Evolutionary conservation across 1,140 invertebrate genomes (phyloP).

Genomic region (Drosophila setifemur): DNA sequence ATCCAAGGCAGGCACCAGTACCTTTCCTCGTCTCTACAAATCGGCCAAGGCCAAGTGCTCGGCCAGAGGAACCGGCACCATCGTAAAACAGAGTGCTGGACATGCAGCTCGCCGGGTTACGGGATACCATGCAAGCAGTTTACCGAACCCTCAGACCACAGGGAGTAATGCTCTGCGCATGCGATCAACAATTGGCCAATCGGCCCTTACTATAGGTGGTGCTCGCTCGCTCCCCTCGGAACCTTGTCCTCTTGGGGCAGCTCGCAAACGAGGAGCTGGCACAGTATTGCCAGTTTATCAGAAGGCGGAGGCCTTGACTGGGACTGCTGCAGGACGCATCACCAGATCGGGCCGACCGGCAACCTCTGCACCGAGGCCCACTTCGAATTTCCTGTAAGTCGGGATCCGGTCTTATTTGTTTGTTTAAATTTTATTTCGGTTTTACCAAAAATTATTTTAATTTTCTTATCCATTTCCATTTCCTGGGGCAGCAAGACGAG

Average conservation of each 20-base stretch:
- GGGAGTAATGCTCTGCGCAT: too few relatives aligned
- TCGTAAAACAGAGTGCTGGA: not conserved
- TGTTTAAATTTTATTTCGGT: too few relatives aligned
- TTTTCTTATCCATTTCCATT: too few relatives aligned
- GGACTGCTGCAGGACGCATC: not conserved
- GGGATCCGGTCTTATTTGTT: too few relatives aligned
- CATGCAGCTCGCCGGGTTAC: not conserved
- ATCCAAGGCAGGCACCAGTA: not conserved
- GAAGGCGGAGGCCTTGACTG: not conserved
- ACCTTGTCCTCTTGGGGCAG: not conserved
- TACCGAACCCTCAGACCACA: too few relatives aligned
- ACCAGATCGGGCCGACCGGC: not conserved
- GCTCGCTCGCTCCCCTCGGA: not conserved
- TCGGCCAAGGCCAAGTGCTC: constrained; percentile 10
- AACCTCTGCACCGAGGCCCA: not conserved
- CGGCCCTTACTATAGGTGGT: not conserved
- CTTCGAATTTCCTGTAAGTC: constrained; percentile 9
- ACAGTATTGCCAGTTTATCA: not conserved
- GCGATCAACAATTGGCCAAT: too few relatives aligned
- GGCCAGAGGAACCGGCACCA: not conserved
- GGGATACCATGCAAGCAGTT: too few relatives aligned
- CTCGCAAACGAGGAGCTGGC: not conserved
- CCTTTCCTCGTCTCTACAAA: constrained; percentile 14
- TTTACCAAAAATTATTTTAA: too few relatives aligned
- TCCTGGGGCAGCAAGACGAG: constrained; percentile 7